A percentile compares a stretch with the other conserved stretches of the same genome.
Evolutionary conservation across 1,140 invertebrate species (phyloP).

Genomic region (Caerostris darwini): DNA sequence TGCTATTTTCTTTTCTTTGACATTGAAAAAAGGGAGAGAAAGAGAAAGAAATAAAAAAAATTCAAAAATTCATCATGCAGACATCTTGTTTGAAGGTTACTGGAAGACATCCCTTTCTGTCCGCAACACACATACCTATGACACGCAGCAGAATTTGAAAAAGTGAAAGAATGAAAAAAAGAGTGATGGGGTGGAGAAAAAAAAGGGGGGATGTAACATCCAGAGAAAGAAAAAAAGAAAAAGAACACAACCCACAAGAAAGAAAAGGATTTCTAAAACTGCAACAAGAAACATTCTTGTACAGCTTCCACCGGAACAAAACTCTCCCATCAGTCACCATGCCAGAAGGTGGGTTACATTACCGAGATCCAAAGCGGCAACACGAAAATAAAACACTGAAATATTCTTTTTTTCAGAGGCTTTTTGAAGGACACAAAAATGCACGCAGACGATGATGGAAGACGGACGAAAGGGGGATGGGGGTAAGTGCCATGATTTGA

Average conservation of each 20-base stretch:
- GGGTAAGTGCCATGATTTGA: conserved; percentile 26
- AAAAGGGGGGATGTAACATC: conserved; percentile 5
- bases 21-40: background rate
- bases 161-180: background rate
- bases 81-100: conserved; percentile 40
- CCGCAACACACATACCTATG: background rate
- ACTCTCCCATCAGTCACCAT: conserved; percentile 67
- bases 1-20: background rate
- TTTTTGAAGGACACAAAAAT: conserved; percentile 44
- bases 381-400: conserved; percentile 22
- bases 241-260: background rate
- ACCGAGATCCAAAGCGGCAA: background rate
- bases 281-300: conserved; percentile 59
- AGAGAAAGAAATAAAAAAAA: background rate
- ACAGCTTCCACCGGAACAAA: conserved; percentile 56
- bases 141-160: background rate
- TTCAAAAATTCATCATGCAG: conserved; percentile 10
- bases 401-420: background rate
- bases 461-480: background rate
- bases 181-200: background rate
- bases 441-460: conserved; percentile 9
- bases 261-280: conserved; percentile 56
- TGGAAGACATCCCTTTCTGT: background rate
- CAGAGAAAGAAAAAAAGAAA: background rate
- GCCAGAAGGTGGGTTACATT: conserved; percentile 42